phyloP scores from a whole-genome alignment of 1,140 invertebrate genomes.

The Aphelenchoides fujianensis region DNA sequence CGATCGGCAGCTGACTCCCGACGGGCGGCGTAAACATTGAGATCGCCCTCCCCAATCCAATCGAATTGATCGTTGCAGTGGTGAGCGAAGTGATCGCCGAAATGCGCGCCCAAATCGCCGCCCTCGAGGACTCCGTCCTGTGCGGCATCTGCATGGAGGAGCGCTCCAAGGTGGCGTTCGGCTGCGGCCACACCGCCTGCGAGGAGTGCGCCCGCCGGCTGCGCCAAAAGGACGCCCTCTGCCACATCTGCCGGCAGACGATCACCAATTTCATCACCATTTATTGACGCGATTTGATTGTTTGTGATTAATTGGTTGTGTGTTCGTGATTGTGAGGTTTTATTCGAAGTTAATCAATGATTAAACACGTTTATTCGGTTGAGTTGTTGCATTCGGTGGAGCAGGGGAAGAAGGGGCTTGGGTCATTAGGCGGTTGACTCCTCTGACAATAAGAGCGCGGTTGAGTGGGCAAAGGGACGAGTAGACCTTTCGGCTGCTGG shows the following conservation, averaged over 20 bases:
- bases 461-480: no score
- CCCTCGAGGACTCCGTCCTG: not conserved
- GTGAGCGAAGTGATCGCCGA: not conserved
- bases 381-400: no score
- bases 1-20: no score
- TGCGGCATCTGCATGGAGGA: not conserved
- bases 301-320: no score
- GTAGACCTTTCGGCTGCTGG: no score
- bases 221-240: not conserved
- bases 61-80: not conserved
- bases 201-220: not conserved
- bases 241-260: not conserved
- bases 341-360: no score
- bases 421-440: no score
- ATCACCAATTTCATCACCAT: not conserved
- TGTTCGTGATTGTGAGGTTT: no score
- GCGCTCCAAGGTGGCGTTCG: not conserved
- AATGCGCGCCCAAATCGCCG: not conserved
- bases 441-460: no score
- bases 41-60: not conserved
- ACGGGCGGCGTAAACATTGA: no score
- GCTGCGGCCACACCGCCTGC: not conserved
- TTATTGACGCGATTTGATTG: not conserved
- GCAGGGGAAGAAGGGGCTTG: no score
- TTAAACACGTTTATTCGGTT: no score